Percentiles rank a stretch among this genome's conserved stretches.
These are phyloP conservation scores for Varanus salvator DNA, from an alignment of 2,113 vertebrate species.

Conservation along the genomic window DNA sequence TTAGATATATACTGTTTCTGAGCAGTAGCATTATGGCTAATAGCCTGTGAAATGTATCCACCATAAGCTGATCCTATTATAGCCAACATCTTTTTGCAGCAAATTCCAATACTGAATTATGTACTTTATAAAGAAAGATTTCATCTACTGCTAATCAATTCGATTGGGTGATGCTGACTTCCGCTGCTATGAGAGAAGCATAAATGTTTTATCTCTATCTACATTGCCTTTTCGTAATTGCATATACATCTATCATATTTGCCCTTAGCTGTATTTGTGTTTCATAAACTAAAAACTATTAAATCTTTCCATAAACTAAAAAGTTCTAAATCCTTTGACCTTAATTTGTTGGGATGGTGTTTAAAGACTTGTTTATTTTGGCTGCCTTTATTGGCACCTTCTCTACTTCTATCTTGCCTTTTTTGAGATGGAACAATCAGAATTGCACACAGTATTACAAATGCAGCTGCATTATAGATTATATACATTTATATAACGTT, in stretches of 20 bases:
- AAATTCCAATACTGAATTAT: background rate
- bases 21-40: background rate
- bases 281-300: background rate
- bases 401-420: background rate
- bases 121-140: background rate
- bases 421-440: background rate
- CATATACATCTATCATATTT: background rate
- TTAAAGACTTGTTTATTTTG: background rate
- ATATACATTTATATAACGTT: background rate
- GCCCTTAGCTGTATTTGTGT: background rate
- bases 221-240: background rate
- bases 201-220: background rate
- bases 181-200: background rate
- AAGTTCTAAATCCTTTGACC: background rate
- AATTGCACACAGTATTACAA: too few species aligned
- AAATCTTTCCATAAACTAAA: background rate
- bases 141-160: background rate
- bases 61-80: background rate
- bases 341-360: background rate
- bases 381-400: background rate
- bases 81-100: background rate
- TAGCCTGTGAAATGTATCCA: background rate
- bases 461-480: background rate
- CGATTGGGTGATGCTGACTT: background rate
- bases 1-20: background rate